A percentile compares a stretch with the other conserved stretches of the same genome.
These are phyloP conservation scores for Erpobdella octoculata DNA, from an alignment of 2,888 invertebrate genomes.

Conservation along the genomic window DNA sequence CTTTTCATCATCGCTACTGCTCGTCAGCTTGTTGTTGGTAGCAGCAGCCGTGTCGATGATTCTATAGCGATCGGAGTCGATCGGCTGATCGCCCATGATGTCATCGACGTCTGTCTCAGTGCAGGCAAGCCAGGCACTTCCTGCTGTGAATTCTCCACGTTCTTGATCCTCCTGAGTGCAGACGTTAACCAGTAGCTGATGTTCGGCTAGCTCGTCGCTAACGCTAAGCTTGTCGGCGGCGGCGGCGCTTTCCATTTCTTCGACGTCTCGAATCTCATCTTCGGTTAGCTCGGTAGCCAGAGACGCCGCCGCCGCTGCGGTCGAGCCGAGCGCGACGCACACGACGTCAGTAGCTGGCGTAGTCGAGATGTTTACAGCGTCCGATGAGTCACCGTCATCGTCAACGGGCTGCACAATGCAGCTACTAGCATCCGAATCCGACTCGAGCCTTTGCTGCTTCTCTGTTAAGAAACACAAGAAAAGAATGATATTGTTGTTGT, in stretches of 20 bases:
- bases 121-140: background rate
- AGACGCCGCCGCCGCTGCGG: background rate
- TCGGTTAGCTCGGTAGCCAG: constrained; percentile 10
- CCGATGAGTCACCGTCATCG: background rate
- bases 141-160: background rate
- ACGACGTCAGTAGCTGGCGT: background rate
- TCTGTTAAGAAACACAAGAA: too few relatives aligned
- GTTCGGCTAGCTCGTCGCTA: background rate
- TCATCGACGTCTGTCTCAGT: constrained; percentile 2
- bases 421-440: too few relatives aligned
- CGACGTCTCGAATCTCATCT: constrained; percentile 12
- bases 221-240: background rate
- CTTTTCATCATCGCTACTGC: background rate
- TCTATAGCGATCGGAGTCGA: too few relatives aligned
- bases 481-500: too few relatives aligned
- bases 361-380: background rate
- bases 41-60: too few relatives aligned
- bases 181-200: too few relatives aligned
- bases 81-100: background rate
- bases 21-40: background rate
- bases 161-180: background rate
- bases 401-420: too few relatives aligned
- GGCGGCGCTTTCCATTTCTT: background rate
- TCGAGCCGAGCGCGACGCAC: background rate
- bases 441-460: too few relatives aligned